Evolutionary conservation across 30 jellyfish, hydroid and myxozoan genomes (phyloP).

Genomic region (Nemopilema nomurai): DNA sequence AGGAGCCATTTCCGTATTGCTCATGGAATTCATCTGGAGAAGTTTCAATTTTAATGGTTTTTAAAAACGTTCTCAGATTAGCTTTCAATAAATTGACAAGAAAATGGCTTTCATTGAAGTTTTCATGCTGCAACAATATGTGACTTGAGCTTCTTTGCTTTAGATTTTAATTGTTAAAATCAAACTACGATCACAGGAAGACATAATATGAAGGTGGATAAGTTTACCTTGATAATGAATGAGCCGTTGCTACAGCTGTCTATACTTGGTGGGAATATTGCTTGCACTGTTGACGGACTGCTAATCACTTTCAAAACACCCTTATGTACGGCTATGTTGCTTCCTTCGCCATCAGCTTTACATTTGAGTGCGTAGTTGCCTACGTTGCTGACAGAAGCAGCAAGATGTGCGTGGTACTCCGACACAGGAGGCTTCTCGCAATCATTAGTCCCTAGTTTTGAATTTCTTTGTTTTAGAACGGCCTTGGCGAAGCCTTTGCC

Average conservation of each 20-base stretch:
- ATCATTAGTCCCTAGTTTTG: background rate
- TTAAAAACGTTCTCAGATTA: too few species aligned
- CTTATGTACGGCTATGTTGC: constrained; percentile 1
- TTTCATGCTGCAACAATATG: too few species aligned
- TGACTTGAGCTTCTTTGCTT: too few species aligned
- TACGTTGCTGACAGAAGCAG: background rate
- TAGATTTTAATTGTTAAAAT: too few species aligned
- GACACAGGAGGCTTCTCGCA: constrained; percentile 8
- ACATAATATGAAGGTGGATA: too few species aligned
- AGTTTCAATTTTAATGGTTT: too few species aligned
- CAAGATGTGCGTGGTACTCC: background rate
- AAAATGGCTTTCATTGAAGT: too few species aligned
- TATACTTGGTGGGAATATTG: constrained; percentile 2
- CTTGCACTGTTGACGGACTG: background rate
- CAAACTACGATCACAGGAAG: too few species aligned
- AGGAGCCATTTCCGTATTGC: too few species aligned
- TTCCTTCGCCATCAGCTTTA: constrained; percentile 14
- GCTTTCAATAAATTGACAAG: too few species aligned
- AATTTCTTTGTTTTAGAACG: background rate
- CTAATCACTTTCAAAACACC: constrained; percentile 24
- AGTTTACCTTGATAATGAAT: background rate
- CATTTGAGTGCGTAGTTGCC: constrained; percentile 35
- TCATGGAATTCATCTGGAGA: too few species aligned
- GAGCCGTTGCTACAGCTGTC: constrained; percentile 27
- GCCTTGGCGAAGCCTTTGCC: background rate